These are phyloP conservation scores for Peromyscus polionotus DNA, from an alignment of 2,113 vertebrate genomes.

Conservation along the genomic window DNA sequence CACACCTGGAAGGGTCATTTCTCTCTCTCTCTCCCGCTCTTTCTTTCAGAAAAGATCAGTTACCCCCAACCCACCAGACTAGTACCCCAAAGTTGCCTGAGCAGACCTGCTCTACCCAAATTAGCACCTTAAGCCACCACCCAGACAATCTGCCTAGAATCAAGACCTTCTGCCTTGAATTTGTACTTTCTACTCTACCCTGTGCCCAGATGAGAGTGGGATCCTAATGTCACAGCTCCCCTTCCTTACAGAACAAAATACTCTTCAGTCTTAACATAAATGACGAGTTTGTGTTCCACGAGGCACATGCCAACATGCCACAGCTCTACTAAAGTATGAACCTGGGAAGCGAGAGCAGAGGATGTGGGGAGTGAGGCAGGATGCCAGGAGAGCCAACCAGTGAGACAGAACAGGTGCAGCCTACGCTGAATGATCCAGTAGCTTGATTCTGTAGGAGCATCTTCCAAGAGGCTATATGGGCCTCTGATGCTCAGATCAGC, in stretches of 20 bases:
- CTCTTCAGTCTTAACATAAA: background rate
- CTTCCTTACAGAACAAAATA: background rate
- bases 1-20: background rate
- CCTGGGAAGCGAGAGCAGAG: background rate
- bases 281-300: background rate
- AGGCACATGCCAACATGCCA: background rate
- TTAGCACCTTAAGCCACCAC: background rate
- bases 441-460: background rate
- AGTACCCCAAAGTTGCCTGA: background rate
- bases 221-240: background rate
- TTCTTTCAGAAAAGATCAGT: constrained; percentile 43
- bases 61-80: background rate
- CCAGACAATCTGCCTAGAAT: background rate
- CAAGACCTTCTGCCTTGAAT: background rate
- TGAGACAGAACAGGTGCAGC: background rate
- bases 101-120: background rate
- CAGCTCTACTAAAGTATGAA: background rate
- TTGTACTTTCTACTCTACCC: background rate
- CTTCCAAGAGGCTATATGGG: background rate
- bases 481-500: background rate
- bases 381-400: background rate
- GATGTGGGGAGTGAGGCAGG: background rate
- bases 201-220: background rate
- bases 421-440: fast-evolving
- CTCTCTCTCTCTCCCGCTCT: background rate